Conservation (phyloP, 2,113 vertebrate species). For the Oenanthe oenanthe region DNA sequence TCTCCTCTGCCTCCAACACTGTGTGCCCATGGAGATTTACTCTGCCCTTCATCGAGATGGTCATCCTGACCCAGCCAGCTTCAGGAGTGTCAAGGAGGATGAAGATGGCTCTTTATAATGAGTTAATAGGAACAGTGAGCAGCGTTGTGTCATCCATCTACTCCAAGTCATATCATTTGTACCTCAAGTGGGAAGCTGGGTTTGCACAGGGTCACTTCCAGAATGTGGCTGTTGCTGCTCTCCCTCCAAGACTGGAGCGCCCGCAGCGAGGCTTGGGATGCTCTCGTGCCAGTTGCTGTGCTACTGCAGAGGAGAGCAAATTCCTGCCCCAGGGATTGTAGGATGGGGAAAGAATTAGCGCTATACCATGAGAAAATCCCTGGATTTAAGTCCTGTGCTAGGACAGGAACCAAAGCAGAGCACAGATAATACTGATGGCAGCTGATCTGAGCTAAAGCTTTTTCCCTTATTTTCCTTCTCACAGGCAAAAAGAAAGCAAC, state of each 20-base stretch:
- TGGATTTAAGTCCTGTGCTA: neutral
- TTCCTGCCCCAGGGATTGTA: neutral
- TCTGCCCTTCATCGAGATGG: accelerated
- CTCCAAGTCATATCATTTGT: neutral
- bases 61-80: neutral
- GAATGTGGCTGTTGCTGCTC: neutral
- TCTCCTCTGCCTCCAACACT: neutral
- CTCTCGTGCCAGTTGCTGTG: neutral
- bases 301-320: neutral
- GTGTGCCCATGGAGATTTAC: neutral
- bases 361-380: neutral
- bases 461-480: neutral
- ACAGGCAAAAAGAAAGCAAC: conserved; percentile 99
- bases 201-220: neutral
- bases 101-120: neutral
- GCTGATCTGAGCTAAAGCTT: neutral
- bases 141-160: neutral
- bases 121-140: neutral
- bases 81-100: neutral
- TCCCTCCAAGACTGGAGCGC: neutral
- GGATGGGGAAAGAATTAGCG: neutral
- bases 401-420: neutral
- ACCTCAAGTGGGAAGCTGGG: neutral
- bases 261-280: neutral
- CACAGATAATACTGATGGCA: accelerated